Evolutionary conservation across 2,113 vertebrate genomes (phyloP).

Genomic region (Onychorhynchus coronatus): DNA sequence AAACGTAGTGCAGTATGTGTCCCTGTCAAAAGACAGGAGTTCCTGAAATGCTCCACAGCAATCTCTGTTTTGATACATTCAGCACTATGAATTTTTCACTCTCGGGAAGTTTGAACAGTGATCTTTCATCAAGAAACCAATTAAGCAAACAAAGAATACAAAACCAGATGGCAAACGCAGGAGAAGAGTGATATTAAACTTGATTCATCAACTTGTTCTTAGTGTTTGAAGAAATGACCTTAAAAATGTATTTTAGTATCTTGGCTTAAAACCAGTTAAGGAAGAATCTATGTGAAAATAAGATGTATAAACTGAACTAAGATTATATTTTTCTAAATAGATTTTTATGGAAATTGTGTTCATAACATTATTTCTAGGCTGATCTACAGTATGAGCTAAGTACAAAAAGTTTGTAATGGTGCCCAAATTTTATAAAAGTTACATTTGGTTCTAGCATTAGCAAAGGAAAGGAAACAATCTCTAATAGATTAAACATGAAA

Average conservation of each 20-base stretch:
- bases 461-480: neutral
- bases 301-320: neutral
- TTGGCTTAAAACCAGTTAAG: neutral
- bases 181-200: neutral
- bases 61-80: constrained; percentile 1
- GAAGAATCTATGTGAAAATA: neutral
- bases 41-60: neutral
- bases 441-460: neutral
- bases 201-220: neutral
- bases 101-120: neutral
- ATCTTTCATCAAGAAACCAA: neutral
- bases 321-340: neutral
- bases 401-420: neutral
- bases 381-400: neutral
- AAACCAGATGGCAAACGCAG: neutral
- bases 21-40: neutral
- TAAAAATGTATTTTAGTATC: constrained; percentile 36
- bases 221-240: constrained; percentile 19
- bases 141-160: neutral
- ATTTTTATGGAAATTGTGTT: neutral
- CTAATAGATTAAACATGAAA: neutral
- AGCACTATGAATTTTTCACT: neutral
- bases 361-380: neutral
- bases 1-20: neutral
- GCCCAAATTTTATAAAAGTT: neutral